phyloP scores from a whole-genome alignment of 2,888 invertebrate species.

The Macrosiphum euphorbiae region DNA sequence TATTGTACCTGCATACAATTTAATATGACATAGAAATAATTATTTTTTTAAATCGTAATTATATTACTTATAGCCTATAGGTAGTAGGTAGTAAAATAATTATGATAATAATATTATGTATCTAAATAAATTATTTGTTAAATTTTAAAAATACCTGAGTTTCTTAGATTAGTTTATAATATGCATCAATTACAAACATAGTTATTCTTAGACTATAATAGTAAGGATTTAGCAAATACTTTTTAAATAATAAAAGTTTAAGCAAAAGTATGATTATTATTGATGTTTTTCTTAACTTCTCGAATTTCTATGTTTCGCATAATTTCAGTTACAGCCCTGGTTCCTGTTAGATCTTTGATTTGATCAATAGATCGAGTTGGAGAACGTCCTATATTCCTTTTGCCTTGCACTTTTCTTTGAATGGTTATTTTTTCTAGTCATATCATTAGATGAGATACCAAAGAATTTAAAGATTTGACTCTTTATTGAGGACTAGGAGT shows the following conservation, averaged over 20 bases:
- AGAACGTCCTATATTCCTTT: too few species aligned
- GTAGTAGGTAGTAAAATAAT: background rate
- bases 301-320: background rate
- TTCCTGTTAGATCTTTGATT: background rate
- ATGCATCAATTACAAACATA: background rate
- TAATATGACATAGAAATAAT: background rate
- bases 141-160: background rate
- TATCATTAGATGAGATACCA: too few species aligned
- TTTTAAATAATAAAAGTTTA: background rate
- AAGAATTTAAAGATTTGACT: too few species aligned
- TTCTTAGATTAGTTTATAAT: background rate
- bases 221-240: background rate
- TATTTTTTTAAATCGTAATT: background rate
- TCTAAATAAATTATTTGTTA: background rate
- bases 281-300: constrained; percentile 31
- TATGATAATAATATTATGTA: background rate
- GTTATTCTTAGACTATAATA: background rate
- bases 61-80: background rate
- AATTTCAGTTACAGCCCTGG: background rate
- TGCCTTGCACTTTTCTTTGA: too few species aligned
- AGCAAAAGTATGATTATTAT: background rate
- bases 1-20: background rate
- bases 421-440: too few species aligned
- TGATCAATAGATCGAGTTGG: too few species aligned
- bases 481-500: background rate